These are phyloP conservation scores for Dolichotis patagonum DNA, from an alignment of 2,113 vertebrate species.

Conservation along the genomic window DNA sequence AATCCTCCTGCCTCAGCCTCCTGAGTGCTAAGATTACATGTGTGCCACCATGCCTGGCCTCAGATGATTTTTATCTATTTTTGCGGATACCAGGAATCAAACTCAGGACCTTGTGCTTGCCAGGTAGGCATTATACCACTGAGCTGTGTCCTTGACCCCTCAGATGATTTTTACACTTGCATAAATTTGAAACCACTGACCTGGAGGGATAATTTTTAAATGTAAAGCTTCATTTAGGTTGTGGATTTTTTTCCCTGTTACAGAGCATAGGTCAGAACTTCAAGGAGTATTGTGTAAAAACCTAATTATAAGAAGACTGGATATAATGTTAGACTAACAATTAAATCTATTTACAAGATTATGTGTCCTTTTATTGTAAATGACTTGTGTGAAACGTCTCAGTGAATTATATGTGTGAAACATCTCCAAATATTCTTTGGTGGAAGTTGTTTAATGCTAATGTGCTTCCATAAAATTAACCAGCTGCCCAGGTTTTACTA, in stretches of 20 bases:
- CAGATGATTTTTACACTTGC: slow-evolving; percentile 15
- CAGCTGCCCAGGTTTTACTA: slow-evolving; percentile 59
- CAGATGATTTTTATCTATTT: slow-evolving; percentile 20
- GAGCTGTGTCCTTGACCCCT: too few relatives aligned
- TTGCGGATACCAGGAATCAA: too few relatives aligned
- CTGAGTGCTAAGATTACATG: not conserved
- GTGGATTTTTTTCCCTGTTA: slow-evolving; percentile 53
- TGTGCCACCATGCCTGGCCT: not conserved
- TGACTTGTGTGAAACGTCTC: slow-evolving; percentile 43
- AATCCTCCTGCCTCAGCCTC: not conserved
- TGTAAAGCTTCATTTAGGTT: slow-evolving; percentile 49
- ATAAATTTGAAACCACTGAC: slow-evolving; percentile 43
- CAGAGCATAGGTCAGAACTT: slow-evolving; percentile 56
- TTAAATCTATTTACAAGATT: slow-evolving; percentile 69
- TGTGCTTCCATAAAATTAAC: slow-evolving; percentile 69
- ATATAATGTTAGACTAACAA: slow-evolving; percentile 72
- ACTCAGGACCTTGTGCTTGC: too few relatives aligned
- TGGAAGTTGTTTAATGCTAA: slow-evolving; percentile 45
- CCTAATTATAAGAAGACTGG: slow-evolving; percentile 64
- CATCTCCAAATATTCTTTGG: slow-evolving; percentile 42
- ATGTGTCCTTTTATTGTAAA: slow-evolving; percentile 64
- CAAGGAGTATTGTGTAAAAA: slow-evolving; percentile 61
- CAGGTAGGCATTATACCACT: too few relatives aligned
- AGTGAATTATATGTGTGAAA: slow-evolving; percentile 49
- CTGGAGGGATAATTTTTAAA: slow-evolving; percentile 58